A percentile compares a stretch with the other conserved stretches of the same genome.
phyloP scores from a whole-genome alignment of 2,888 invertebrate genomes.

The Pilophorus perplexus region DNA sequence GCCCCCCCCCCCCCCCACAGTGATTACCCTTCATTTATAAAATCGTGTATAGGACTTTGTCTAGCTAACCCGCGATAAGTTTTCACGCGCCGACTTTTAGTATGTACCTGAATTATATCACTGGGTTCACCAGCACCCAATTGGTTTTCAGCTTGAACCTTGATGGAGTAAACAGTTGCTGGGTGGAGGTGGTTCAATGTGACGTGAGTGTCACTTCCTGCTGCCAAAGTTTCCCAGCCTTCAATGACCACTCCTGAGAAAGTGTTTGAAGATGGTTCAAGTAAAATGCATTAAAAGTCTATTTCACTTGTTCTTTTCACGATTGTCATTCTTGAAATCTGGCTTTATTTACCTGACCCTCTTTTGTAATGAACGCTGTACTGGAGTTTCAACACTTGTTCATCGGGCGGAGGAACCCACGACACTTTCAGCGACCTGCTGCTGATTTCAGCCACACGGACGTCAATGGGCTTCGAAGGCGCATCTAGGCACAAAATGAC shows the following conservation, averaged over 20 bases:
- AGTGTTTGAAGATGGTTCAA: too few species aligned
- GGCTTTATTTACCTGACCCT: constrained; percentile 49
- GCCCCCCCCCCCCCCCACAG: too few species aligned
- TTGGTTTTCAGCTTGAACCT: constrained; percentile 54
- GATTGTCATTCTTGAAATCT: too few species aligned
- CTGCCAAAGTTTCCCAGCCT: constrained; percentile 48
- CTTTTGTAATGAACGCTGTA: constrained; percentile 54
- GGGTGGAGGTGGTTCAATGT: constrained; percentile 53
- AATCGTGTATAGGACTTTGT: too few species aligned
- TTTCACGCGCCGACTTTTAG: too few species aligned
- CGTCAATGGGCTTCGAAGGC: constrained; percentile 53
- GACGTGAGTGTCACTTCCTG: constrained; percentile 49
- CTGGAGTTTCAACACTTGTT: constrained; percentile 51
- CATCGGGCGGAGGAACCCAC: constrained; percentile 53
- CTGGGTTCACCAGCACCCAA: constrained; percentile 54
- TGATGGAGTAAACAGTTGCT: constrained; percentile 53
- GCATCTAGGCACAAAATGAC: too few species aligned
- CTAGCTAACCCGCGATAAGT: too few species aligned
- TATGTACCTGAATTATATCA: constrained; percentile 50
- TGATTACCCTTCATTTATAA: too few species aligned
- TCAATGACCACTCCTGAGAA: constrained; percentile 44
- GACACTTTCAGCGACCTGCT: constrained; percentile 51
- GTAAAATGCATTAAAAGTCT: too few species aligned
- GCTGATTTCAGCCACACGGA: constrained; percentile 50
- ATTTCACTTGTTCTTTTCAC: too few species aligned